Base-by-base conservation (phyloP, 2,797 vertebrate genomes). In the Ceyx erithaca region DNA sequence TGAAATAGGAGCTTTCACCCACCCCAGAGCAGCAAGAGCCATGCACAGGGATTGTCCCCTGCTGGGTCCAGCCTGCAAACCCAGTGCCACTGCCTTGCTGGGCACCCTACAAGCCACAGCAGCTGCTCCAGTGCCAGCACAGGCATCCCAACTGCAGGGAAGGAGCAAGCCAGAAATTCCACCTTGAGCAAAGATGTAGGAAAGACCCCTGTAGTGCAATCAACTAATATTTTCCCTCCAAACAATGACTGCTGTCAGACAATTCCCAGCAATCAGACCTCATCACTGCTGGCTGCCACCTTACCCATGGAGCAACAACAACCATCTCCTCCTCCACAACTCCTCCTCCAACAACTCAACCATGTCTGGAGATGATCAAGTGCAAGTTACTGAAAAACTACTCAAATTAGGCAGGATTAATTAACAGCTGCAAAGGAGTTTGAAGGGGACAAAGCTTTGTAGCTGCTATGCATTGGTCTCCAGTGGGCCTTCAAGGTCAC, bases 11-110 rank as follows among this genome's bases (percentile, higher is more conserved):
- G 49, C 76, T 52, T 70, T 57, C 33, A 8, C 52, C 57, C 64
- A 12, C 3, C 19, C 59, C 9, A 26, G 45, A 41, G 70, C 31
- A 41, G 49, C 0, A 0, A 58, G 54, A 45, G 22, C 48, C 6
- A 0, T 1, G 12, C 1, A 0, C 1, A 3, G 62, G 28, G 23
- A 30, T 33, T 12, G 61, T 26, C 11, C 46, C 12, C 22, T 21
- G 14, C 25, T 5, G 2, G 10, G 1, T 21, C n/a, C 49, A 10
- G 4, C 2, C 6, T 3, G 1, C 22, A 22, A 21, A 48, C 4
- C 1, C 46, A 2, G 46, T 5, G 51, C 19, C 78, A 22, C 33
- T 46, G 46, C 46, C 41, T 3, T 1, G 0, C 6, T 0, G 0
- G 26, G n/a, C 30, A 10, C 12, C 14, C 49, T 28, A 15, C 1